phyloP scores from a whole-genome alignment of 1,140 invertebrate species.

The Acromyrmex charruanus region DNA sequence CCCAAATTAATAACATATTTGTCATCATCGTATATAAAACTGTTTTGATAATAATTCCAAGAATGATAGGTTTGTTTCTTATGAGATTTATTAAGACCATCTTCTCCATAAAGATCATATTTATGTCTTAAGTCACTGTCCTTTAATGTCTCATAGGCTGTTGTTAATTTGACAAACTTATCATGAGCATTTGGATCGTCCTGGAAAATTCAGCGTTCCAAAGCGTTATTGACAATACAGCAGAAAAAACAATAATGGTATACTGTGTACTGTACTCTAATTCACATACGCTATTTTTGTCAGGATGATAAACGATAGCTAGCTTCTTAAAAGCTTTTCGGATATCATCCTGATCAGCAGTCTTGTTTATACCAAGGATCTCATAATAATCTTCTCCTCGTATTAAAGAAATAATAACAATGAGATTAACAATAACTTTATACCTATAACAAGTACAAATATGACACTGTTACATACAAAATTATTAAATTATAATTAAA shows the following conservation, averaged over 20 bases:
- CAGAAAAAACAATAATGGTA: background rate
- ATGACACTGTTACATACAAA: background rate
- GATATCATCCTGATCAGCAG: slow-evolving; percentile 92
- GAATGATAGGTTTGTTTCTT: slow-evolving; percentile 90
- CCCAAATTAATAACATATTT: slow-evolving; percentile 92
- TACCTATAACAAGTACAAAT: slow-evolving; percentile 66
- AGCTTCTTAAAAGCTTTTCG: slow-evolving; percentile 94
- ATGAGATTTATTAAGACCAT: slow-evolving; percentile 85
- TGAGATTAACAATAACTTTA: slow-evolving; percentile 57
- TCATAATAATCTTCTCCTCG: slow-evolving; percentile 88
- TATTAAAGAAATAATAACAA: slow-evolving; percentile 66
- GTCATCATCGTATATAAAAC: slow-evolving; percentile 96
- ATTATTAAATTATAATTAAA: slow-evolving; percentile 20
- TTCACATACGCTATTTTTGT: slow-evolving; percentile 92
- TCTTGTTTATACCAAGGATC: slow-evolving; percentile 90
- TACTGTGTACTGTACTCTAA: background rate
- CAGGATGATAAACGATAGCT: slow-evolving; percentile 93
- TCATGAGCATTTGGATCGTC: slow-evolving; percentile 91
- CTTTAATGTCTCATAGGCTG: slow-evolving; percentile 94
- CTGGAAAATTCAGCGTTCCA: slow-evolving; percentile 82
- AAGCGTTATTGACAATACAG: slow-evolving; percentile 55
- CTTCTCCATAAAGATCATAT: slow-evolving; percentile 94
- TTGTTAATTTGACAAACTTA: slow-evolving; percentile 92
- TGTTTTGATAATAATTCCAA: slow-evolving; percentile 94
- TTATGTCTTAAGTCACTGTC: slow-evolving; percentile 92